These are phyloP conservation scores for Onychomys leucogaster DNA, from an alignment of 2,797 vertebrate species.

Conservation along the genomic window DNA sequence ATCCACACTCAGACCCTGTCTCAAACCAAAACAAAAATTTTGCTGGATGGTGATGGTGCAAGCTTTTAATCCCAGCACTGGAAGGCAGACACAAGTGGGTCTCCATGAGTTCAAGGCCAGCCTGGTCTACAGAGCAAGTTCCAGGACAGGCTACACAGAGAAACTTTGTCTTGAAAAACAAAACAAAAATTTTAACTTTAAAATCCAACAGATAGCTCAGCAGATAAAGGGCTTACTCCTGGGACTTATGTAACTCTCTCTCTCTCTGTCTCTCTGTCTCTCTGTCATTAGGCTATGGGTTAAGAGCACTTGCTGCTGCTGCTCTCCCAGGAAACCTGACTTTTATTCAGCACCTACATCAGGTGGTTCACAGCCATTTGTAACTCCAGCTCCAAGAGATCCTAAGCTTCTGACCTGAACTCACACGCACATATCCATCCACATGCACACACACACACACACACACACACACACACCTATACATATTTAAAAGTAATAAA, in stretches of 20 bases:
- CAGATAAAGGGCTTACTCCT: background rate
- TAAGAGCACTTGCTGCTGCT: background rate
- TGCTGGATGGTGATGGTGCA: no score
- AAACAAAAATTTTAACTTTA: background rate
- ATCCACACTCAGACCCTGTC: background rate
- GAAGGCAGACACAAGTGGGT: no score
- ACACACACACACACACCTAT: no score
- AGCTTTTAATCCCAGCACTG: no score
- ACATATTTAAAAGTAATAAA: background rate
- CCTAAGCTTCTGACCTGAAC: background rate
- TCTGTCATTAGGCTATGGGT: no score
- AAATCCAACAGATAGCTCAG: background rate
- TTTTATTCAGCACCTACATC: no score
- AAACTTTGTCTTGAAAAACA: no score
- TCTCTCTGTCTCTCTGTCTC: no score
- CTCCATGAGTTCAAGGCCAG: no score
- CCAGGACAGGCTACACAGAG: no score
- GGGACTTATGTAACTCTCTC: background rate
- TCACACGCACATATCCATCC: background rate
- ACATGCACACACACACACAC: background rate
- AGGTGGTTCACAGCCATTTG: no score
- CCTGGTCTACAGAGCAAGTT: no score
- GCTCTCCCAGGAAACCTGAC: background rate
- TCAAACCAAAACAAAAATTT: background rate
- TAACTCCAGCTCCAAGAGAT: background rate